These are phyloP conservation scores for Pristionchus exspectatus DNA, from an alignment of 2,888 invertebrate species.

Conservation along the genomic window DNA sequence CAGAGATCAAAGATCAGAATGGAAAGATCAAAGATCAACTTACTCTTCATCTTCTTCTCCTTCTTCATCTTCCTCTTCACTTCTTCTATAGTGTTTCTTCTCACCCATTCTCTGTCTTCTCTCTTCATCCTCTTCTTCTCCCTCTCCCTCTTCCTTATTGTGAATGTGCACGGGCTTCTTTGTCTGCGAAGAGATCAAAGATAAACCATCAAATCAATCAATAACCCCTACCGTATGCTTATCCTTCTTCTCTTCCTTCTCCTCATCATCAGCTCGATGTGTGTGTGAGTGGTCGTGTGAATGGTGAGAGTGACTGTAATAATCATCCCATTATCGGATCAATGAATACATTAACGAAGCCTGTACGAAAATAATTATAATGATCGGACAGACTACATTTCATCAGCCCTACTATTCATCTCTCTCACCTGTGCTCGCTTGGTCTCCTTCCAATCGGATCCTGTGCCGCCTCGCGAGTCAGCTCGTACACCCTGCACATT, in stretches of 20 bases:
- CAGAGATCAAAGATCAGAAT: slow-evolving; percentile 40
- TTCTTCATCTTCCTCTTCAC: not conserved
- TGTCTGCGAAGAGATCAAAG: slow-evolving; percentile 19
- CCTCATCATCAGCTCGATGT: not conserved
- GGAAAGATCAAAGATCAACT: slow-evolving; percentile 1
- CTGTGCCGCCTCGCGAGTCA: slow-evolving; percentile 25
- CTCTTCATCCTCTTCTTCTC: slow-evolving; percentile 3
- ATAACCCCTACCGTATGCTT: not conserved
- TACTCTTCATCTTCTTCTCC: slow-evolving; percentile 19
- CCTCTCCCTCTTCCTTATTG: slow-evolving; percentile 5
- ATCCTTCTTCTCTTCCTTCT: not conserved
- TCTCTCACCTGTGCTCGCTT: not conserved
- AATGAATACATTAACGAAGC: no score
- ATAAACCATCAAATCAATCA: not conserved
- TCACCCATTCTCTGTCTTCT: slow-evolving; percentile 30
- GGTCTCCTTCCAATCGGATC: slow-evolving; percentile 41
- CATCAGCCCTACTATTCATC: not conserved
- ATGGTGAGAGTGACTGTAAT: not conserved
- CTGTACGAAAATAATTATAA: no score
- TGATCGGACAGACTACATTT: no score
- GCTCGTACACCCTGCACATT: slow-evolving; percentile 28
- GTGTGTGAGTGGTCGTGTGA: slow-evolving; percentile 9
- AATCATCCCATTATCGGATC: not conserved
- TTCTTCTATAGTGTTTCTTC: slow-evolving; percentile 35
- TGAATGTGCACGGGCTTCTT: not conserved